Evolutionary conservation across 2,113 vertebrate species (phyloP), one percentile per base, ranked within the genome.

Genomic region (Sula dactylatra): DNA sequence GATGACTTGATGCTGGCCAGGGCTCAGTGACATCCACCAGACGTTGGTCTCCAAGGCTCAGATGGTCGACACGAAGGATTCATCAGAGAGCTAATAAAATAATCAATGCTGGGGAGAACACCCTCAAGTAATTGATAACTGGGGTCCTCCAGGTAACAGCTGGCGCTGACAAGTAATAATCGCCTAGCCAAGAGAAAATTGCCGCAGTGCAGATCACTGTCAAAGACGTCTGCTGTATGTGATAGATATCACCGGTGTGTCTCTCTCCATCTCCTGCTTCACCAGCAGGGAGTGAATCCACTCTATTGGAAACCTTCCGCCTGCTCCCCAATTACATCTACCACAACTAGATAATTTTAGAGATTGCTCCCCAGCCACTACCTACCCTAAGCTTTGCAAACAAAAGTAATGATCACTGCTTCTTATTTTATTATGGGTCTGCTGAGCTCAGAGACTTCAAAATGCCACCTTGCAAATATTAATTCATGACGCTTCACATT

Each of bases 401-500:
- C 96, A 96, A 58, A 91, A 91, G 45, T 50, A 87, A 91, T 87
- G 81, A 90, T 93, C 34, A 2, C 62, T 69, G 70, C 32, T 92
- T 62, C 78, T 72, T 70, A 13, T 56, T 82, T 95, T 95, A 97
- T 93, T 94, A 64, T 4, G 4, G 62, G 49, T 86, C 91, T 94
- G 95, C 93, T 87, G 66, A 89, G 89, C 86, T 88, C 87, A 42
- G 93, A 96, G 89, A 74, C 74, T 89, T 94, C 89, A 85, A 89
- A 95, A 85, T 95, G 78, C 86, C 6, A 21, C 91, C 96, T 93
- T 94, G 87, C 90, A 96, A 91, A 94, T 94, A 94, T 95, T 95
- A 95, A 97, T 96, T 94, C 91, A 65, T 11, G 62, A 76, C 61
- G 88, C 73, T 82, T 89, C 73, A 24, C 6, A 0, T 89, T 78